Conservation (phyloP, 2,113 vertebrate species). For the Tor tambroides region DNA sequence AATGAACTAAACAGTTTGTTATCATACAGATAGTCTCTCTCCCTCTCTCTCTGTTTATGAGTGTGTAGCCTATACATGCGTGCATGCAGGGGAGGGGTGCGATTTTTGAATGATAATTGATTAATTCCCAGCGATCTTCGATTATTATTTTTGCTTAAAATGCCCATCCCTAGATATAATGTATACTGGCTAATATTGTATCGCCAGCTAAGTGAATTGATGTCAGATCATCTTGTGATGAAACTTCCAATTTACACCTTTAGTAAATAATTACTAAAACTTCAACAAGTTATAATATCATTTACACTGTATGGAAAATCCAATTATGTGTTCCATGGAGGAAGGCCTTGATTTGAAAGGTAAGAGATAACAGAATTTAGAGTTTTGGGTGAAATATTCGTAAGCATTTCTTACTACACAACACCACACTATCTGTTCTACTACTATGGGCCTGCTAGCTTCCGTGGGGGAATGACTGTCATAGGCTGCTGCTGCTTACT, state of each 20-base stretch:
- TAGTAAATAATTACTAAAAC: not conserved
- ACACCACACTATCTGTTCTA: not conserved
- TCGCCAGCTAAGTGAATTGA: too few species aligned
- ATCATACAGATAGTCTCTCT: too few species aligned
- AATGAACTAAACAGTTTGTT: too few species aligned
- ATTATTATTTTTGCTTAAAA: too few species aligned
- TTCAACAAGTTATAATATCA: not conserved
- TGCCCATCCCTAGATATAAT: too few species aligned
- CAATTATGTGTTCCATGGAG: not conserved
- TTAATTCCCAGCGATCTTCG: too few species aligned
- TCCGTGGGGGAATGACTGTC: not conserved
- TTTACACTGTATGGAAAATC: not conserved
- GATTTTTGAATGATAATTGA: too few species aligned
- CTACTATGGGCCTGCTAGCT: not conserved
- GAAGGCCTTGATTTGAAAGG: not conserved
- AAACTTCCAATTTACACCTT: not conserved
- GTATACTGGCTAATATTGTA: too few species aligned
- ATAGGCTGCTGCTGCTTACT: slow-evolving; percentile 34
- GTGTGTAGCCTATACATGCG: too few species aligned
- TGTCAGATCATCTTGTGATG: too few species aligned
- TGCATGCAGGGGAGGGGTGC: too few species aligned
- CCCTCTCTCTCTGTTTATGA: too few species aligned
- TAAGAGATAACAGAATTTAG: not conserved
- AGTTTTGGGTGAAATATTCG: not conserved
- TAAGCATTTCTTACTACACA: not conserved